Evolutionary conservation across 2,797 vertebrate species (phyloP).

Genomic region (Fringilla coelebs): DNA sequence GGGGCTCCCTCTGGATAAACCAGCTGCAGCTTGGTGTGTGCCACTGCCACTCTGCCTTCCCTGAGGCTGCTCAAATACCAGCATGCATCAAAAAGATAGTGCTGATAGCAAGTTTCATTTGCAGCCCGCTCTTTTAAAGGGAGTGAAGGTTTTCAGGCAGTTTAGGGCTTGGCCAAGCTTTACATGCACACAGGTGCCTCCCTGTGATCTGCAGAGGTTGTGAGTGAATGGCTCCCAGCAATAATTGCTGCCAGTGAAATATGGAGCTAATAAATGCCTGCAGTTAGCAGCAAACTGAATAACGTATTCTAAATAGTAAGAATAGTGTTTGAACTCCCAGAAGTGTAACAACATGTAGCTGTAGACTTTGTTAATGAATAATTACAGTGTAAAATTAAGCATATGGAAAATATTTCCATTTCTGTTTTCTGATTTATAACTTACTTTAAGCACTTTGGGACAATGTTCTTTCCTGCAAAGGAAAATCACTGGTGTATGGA

Average conservation of each 20-base stretch:
- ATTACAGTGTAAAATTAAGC: constrained; percentile 15
- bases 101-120: not conserved
- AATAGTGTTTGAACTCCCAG: constrained; percentile 3
- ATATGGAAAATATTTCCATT: constrained; percentile 15
- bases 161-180: not conserved
- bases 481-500: not conserved
- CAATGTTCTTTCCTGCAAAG: not conserved
- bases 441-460: not conserved
- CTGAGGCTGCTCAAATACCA: not conserved
- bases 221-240: constrained; percentile 1
- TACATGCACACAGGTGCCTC: constrained; percentile 2
- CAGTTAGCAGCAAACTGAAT: not conserved
- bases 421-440: constrained; percentile 9
- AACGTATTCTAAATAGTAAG: not conserved
- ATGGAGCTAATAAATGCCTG: constrained; percentile 12
- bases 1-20: not conserved
- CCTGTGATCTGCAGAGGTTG: not conserved
- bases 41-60: not conserved
- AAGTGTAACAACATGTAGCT: not conserved
- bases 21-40: not conserved
- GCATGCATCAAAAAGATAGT: not conserved
- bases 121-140: not conserved
- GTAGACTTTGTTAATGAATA: constrained; percentile 22
- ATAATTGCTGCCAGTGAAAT: not conserved
- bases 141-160: not conserved